A percentile compares a stretch with the other conserved stretches of the same genome.
These are phyloP conservation scores for Melinaea marsaeus DNA, from an alignment of 2,888 invertebrate genomes.

Conservation along the genomic window DNA sequence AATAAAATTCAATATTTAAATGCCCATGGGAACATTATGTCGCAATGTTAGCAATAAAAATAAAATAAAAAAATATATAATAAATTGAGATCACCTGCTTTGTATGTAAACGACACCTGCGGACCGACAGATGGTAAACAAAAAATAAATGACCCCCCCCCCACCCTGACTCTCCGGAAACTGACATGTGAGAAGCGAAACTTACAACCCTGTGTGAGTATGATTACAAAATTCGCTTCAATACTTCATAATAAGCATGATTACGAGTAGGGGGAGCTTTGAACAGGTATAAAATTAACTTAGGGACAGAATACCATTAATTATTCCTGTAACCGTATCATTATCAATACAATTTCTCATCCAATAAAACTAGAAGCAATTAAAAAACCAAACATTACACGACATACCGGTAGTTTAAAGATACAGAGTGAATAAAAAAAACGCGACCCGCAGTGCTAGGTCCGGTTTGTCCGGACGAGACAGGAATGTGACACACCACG, in stretches of 20 bases:
- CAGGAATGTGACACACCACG: constrained; percentile 71
- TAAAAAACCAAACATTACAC: constrained; percentile 15
- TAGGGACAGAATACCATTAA: too few species aligned
- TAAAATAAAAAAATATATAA: constrained; percentile 38
- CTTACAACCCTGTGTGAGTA: constrained; percentile 27
- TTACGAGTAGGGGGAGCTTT: too few species aligned
- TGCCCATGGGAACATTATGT: not conserved
- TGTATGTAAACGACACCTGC: constrained; percentile 71
- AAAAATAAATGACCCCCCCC: constrained; percentile 50
- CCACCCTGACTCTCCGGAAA: constrained; percentile 36
- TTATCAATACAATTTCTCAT: not conserved
- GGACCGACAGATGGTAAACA: constrained; percentile 64
- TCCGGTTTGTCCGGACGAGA: constrained; percentile 45
- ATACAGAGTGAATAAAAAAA: constrained; percentile 35
- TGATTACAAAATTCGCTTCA: not conserved
- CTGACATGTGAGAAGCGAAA: constrained; percentile 35
- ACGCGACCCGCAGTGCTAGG: constrained; percentile 35
- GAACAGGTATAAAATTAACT: too few species aligned
- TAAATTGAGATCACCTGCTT: constrained; percentile 72
- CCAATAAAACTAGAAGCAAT: not conserved
- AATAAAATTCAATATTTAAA: too few species aligned
- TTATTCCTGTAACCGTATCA: not conserved
- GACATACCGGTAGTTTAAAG: constrained; percentile 22
- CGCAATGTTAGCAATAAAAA: constrained; percentile 21
- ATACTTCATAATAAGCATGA: not conserved